Conservation (phyloP, 1,140 invertebrate species). For the Chymomyza costata region DNA sequence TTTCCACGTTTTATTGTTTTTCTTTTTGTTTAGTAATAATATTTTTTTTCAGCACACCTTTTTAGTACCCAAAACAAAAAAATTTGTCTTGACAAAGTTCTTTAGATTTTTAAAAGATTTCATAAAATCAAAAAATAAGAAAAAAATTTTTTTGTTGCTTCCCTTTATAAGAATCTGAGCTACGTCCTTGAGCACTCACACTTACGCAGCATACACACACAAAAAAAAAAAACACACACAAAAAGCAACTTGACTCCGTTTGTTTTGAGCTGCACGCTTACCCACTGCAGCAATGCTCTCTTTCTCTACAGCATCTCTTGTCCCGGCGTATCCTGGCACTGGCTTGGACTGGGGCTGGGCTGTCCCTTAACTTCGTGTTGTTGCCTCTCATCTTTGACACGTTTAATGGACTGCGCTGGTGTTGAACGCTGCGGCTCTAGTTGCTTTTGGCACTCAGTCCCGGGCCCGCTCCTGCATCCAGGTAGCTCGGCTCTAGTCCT, state of each 20-base stretch:
- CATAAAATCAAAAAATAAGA: no score
- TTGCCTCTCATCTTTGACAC: constrained; percentile 47
- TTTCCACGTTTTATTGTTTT: no score
- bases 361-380: constrained; percentile 18
- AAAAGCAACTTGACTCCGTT: constrained; percentile 33
- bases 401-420: constrained; percentile 55
- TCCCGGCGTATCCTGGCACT: constrained; percentile 1
- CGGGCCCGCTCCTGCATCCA: constrained; percentile 4
- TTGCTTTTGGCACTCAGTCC: constrained; percentile 32
- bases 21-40: no score
- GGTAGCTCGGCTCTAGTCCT: constrained; percentile 32
- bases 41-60: no score
- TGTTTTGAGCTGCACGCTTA: constrained; percentile 20
- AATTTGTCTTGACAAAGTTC: no score
- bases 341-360: constrained; percentile 6
- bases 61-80: no score
- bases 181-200: no score
- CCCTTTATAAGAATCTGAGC: background rate
- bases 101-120: no score
- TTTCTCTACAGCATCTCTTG: no score
- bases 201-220: no score
- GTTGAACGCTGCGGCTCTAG: constrained; percentile 10
- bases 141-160: constrained; percentile 6
- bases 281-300: constrained; percentile 16
- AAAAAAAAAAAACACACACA: background rate